These are phyloP conservation scores for Tribolium freemani DNA, from an alignment of 2,888 invertebrate genomes.

Conservation along the genomic window DNA sequence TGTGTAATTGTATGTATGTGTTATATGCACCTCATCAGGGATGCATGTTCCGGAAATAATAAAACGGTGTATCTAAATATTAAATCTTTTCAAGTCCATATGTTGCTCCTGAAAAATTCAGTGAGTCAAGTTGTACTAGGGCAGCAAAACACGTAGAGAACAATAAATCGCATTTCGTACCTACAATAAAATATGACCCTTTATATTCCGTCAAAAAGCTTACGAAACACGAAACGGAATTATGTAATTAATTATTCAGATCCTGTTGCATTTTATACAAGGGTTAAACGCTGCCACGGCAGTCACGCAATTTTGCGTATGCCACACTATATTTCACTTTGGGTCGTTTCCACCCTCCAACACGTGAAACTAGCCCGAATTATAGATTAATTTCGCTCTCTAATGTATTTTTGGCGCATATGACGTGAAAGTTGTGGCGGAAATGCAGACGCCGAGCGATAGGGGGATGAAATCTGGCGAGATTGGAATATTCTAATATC, in stretches of 20 bases:
- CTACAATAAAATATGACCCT: constrained; percentile 33
- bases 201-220: constrained; percentile 50
- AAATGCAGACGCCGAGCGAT: constrained; percentile 29
- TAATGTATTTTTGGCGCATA: background rate
- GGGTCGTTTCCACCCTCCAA: constrained; percentile 7
- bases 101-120: constrained; percentile 38
- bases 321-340: constrained; percentile 6
- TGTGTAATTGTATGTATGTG: too few relatives aligned
- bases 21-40: too few relatives aligned
- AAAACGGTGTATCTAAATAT: background rate
- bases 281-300: constrained; percentile 63
- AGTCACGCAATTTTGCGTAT: constrained; percentile 51
- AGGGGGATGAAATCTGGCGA: constrained; percentile 62
- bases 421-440: background rate
- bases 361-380: background rate
- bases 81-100: constrained; percentile 34
- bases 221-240: constrained; percentile 58
- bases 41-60: background rate
- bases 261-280: constrained; percentile 64
- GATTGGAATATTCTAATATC: constrained; percentile 69
- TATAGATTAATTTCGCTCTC: background rate
- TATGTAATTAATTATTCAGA: constrained; percentile 64
- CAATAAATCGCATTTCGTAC: constrained; percentile 31
- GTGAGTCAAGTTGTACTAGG: constrained; percentile 37
- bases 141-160: constrained; percentile 12